Evolutionary conservation across 2,888 invertebrate species (phyloP), one percentile per base, ranked within the genome.

Genomic region (Fissipunctia ypsillon): DNA sequence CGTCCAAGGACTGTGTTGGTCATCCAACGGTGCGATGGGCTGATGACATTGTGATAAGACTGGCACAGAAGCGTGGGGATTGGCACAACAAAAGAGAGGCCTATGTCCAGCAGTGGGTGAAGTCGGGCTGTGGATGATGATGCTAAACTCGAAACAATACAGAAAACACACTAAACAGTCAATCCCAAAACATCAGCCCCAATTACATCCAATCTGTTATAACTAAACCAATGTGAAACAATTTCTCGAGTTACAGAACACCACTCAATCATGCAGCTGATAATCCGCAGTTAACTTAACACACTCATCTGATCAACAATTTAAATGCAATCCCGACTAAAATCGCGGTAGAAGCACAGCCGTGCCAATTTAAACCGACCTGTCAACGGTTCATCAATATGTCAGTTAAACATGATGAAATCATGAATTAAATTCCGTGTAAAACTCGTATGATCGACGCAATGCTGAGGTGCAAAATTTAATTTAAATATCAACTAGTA

Each of bases 361-460:
- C 84, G 88, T 83, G 84, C 84, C 90, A 91, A 90, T 91, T 90
- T 85, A 83, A 90, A 88, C 81, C 86, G 73, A 73, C 73, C 84
- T 84, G 90, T 90, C 91, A 90, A 80, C 89, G 84, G 87, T 88
- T 88, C 87, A 90, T 90, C 91, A 91, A 88, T 87, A 86, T 84
- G 92, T 90, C 84, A 80, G 75, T 90, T 90, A 89, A 90, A 89
- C 89, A 88, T 87, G 83, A 85, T 83, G 85, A 91, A 91, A 91
- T 93, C 90, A 93, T 91, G 89, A 91, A 92, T 93, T 91, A 91
- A 93, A 93, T 91, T 88, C 81, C 80, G 83, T 86, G 88, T 90
- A 90, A 91, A 91, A 91, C 86, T 88, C 84, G 87, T 69, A 80
- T 87, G 89, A 88, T 84, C 38, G 84, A 78, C 70, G 77, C 28